Evolutionary conservation across 2,113 vertebrate species (phyloP), one percentile per base, ranked within the genome.

Genomic region (Canis aureus): DNA sequence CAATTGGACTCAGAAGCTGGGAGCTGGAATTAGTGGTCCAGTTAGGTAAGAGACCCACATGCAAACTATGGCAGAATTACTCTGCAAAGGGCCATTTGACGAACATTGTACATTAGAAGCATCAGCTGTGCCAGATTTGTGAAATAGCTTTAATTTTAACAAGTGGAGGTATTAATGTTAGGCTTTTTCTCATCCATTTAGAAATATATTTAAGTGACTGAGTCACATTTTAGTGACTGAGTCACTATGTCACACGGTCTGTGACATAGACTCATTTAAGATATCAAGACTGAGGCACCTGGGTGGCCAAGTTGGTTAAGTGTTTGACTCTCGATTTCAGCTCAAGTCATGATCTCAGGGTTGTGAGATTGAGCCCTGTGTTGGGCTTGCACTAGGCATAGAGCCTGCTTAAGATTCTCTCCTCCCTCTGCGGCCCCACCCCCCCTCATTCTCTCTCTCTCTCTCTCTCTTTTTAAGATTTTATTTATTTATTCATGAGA

Each of bases 1-100:
- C 92, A 99, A 99, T 95, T 99, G 99, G 99, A 99, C 99, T 76
- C 99, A 99, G 99, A 99, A 99, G 98, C 98, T 99, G 97, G 99
- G 99, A 98, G 99, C 99, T 96, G 99, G 99, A 95, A 99, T 99
- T 99, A 99, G 99, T 97, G 99, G 99, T 96, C 99, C 99, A 93
- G 99, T 99, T 92, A 99, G 99, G 99, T 99, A 99, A 98, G 99
- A 96, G 19, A 89, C 35, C 51, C 11, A 27, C 27, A 17, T 88
- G 55, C 85, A 67, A 89, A 94, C 3, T 55, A 38, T 49, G 79
- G 17, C 32, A 80, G 55, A 87, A 55, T 27, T 71, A 51, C 20
- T 62, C 51, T 80, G 53, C 90, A 49, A 73, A 93, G 55, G 57
- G 62, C 59, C 59, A 49, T 55, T 71, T 32, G 57, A 96, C 79